These are phyloP conservation scores for Isaurus tuberculatus DNA, from an alignment of 92 coral and sea anemone species.

Conservation along the genomic window DNA sequence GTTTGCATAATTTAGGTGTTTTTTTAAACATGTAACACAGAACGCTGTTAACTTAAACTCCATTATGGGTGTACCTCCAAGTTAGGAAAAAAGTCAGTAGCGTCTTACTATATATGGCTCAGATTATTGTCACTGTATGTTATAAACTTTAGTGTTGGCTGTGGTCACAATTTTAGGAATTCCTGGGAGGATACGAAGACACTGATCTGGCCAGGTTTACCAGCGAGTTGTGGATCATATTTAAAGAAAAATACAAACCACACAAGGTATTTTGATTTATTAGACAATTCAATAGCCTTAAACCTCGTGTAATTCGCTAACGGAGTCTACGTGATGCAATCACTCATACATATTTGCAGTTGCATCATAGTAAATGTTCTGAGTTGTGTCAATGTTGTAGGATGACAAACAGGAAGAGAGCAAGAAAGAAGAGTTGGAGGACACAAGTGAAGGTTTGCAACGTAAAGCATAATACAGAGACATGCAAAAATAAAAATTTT, in stretches of 20 bases:
- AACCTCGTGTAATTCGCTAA: no score
- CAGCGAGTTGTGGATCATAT: conserved; percentile 79
- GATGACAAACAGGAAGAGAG: conserved; percentile 24
- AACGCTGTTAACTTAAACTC: no score
- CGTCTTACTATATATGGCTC: no score
- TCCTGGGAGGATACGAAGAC: conserved; percentile 91
- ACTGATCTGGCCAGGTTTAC: conserved; percentile 76
- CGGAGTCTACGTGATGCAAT: no score
- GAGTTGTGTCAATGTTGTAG: neutral
- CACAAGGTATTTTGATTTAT: conserved; percentile 58
- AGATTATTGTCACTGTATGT: no score
- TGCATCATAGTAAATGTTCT: neutral
- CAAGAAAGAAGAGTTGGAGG: neutral
- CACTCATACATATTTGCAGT: no score
- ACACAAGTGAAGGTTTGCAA: conserved; percentile 32
- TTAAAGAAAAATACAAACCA: conserved; percentile 81
- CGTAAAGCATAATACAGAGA: neutral
- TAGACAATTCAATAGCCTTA: neutral
- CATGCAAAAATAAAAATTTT: no score
- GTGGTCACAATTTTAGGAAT: conserved; percentile 61
- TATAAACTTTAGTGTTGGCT: no score
- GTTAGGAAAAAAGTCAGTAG: no score
- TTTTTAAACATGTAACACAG: no score
- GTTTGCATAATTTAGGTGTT: no score
- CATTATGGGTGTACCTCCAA: no score